Conservation (phyloP, 2,797 vertebrate genomes). For the Carcharodon carcharias region DNA sequence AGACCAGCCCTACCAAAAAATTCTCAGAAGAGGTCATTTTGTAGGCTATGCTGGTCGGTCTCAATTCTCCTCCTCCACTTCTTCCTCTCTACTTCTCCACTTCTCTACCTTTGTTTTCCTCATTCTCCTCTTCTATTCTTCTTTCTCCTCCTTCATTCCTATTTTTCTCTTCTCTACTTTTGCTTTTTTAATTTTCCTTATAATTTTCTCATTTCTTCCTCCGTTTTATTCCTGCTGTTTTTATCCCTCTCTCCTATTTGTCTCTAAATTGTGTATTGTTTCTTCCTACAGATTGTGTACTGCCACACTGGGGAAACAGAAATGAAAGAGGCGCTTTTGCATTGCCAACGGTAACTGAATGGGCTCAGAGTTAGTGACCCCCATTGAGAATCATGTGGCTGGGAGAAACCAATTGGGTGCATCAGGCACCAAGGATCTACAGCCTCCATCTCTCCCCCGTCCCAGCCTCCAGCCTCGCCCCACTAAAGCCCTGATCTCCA, state of each 20-base stretch:
- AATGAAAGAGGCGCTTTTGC: not conserved
- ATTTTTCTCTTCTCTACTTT: not conserved
- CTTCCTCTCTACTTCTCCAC: not conserved
- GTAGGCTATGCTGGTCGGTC: not conserved
- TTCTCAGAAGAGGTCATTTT: not conserved
- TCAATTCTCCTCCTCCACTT: not conserved
- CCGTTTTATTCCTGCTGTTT: not conserved
- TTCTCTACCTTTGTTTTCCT: not conserved
- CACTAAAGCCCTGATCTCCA: too few species aligned
- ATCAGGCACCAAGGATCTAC: not conserved
- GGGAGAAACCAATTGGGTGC: not conserved
- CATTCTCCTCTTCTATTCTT: not conserved
- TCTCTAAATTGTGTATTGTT: not conserved
- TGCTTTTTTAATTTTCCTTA: not conserved
- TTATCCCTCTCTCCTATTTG: not conserved
- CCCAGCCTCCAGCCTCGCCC: too few species aligned
- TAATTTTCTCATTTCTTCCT: not conserved
- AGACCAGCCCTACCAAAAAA: not conserved
- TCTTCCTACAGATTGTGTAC: not conserved
- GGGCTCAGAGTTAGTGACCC: not conserved
- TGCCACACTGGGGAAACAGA: not conserved
- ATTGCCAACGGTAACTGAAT: not conserved
- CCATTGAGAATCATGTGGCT: not conserved
- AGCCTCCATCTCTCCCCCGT: too few species aligned
- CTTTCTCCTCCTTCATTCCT: not conserved